Evolutionary conservation across 2,888 invertebrate genomes (phyloP).

Genomic region (Agrotis puta): DNA sequence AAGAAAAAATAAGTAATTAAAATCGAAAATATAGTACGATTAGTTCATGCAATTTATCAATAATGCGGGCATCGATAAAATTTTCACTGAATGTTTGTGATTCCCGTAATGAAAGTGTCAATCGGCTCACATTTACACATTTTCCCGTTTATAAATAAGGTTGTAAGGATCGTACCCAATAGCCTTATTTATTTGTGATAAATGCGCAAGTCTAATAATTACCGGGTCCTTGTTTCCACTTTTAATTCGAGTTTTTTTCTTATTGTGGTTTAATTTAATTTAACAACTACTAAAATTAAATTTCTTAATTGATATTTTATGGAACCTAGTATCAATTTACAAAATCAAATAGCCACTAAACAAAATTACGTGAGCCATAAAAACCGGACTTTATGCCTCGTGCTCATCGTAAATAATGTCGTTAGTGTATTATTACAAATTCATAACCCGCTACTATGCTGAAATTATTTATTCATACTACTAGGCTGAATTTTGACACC

Average conservation of each 20-base stretch:
- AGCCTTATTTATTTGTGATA: background rate
- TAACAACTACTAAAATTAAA: background rate
- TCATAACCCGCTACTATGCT: conserved; percentile 19
- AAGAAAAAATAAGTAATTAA: background rate
- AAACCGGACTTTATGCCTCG: conserved; percentile 17
- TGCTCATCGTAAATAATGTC: conserved; percentile 50
- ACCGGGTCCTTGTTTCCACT: background rate
- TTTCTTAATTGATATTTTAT: conserved; percentile 11
- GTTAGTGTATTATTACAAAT: conserved; percentile 44
- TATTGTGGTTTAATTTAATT: background rate
- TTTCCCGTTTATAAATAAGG: background rate
- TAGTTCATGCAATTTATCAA: background rate
- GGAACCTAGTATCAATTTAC: conserved; percentile 15
- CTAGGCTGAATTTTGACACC: conserved; percentile 31
- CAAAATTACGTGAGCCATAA: conserved; percentile 2
- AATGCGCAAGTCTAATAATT: background rate
- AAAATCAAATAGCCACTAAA: conserved; percentile 22
- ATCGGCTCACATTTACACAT: background rate
- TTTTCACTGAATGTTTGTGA: background rate
- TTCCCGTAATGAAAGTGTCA: background rate
- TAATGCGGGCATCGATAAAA: no score
- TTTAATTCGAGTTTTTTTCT: no score
- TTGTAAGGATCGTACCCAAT: no score
- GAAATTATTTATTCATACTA: conserved; percentile 49
- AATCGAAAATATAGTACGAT: background rate